Evolutionary conservation across 2,113 vertebrate genomes (phyloP), one percentile per base, ranked within the genome.

Genomic region (Tautogolabrus adspersus): DNA sequence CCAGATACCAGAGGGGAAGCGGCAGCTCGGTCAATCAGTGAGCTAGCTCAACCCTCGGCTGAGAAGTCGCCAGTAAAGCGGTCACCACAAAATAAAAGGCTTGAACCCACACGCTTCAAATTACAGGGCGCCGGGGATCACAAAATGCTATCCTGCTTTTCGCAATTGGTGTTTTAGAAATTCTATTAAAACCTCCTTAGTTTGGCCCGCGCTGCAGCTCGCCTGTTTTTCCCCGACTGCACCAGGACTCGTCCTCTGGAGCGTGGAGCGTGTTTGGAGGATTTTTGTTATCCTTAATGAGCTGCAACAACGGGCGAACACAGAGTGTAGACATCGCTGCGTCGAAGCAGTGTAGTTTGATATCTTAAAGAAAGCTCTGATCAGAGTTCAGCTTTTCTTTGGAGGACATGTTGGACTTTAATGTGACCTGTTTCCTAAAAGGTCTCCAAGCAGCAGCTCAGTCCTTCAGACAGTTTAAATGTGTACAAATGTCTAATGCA

Each of bases 61-160:
- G n/a, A n/a, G n/a, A n/a, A n/a, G n/a, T 88, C 80, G 57, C 89
- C 86, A 92, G 92, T 82, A 90, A 88, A 91, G 79, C 73, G 86
- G 38, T 70, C 67, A 73, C 93, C 93, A 92, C 93, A 92, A 93
- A 94, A 95, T 93, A 92, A 92, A 92, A 88, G 90, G 90, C 91
- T 93, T 92, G 87, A 92, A 82, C 89, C 91, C 90, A 90, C 91
- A 85, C 77, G 52, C 82, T 90, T 88, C 10, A 91, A 93, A 93
- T 93, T 93, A 93, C 88, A 93, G 90, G 85, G 88, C 76, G 55
- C 72, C 38, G 59, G 15, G 10, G 71, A 88, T 93, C 91, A 91
- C 64, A 92, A 91, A 93, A 92, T 92, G 87, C 84, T 91, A 87
- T 88, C 75, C 90, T 84, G 84, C 87, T 81, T 91, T 91, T 91